A percentile compares a stretch with the other conserved stretches of the same genome.
phyloP scores from a whole-genome alignment of 2,797 vertebrate species.

The Trematomus bernacchii region DNA sequence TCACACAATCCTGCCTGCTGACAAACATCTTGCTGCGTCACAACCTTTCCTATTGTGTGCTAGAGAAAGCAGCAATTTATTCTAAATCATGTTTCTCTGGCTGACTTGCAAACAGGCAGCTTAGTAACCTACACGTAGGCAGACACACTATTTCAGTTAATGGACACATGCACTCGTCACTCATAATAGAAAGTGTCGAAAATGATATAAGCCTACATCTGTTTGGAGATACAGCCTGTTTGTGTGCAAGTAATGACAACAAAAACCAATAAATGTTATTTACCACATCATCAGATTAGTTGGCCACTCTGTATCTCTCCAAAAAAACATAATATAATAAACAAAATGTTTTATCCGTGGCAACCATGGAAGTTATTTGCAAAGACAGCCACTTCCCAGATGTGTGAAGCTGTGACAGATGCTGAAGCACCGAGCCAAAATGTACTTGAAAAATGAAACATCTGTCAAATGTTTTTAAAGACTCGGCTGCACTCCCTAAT shows the following conservation, averaged over 20 bases:
- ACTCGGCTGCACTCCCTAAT: conserved; percentile 40
- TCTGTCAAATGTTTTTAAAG: conserved; percentile 51
- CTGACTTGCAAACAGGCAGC: conserved; percentile 55
- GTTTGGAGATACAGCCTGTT: conserved; percentile 9
- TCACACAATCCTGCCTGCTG: conserved; percentile 27
- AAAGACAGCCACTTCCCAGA: conserved; percentile 43
- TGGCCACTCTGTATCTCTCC: neutral
- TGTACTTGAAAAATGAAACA: conserved; percentile 55
- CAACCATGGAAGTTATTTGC: conserved; percentile 24
- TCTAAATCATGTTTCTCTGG: conserved; percentile 61
- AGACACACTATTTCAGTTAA: conserved; percentile 31
- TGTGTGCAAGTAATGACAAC: conserved; percentile 5
- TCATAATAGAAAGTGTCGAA: conserved; percentile 25
- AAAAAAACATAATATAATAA: conserved; percentile 36
- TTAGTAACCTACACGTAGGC: conserved; percentile 45
- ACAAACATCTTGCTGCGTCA: conserved; percentile 52
- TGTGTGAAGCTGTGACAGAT: conserved; percentile 55
- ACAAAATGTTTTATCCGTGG: conserved; percentile 37
- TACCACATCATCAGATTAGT: conserved; percentile 14
- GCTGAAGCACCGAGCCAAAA: conserved; percentile 19
- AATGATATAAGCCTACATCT: conserved; percentile 22
- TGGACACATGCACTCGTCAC: conserved; percentile 22
- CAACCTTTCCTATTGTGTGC: conserved; percentile 65
- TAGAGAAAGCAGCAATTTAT: conserved; percentile 67
- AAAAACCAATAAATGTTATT: conserved; percentile 17